phyloP scores from a whole-genome alignment of 2,113 vertebrate species.

The Xiphorhynchus elegans region DNA sequence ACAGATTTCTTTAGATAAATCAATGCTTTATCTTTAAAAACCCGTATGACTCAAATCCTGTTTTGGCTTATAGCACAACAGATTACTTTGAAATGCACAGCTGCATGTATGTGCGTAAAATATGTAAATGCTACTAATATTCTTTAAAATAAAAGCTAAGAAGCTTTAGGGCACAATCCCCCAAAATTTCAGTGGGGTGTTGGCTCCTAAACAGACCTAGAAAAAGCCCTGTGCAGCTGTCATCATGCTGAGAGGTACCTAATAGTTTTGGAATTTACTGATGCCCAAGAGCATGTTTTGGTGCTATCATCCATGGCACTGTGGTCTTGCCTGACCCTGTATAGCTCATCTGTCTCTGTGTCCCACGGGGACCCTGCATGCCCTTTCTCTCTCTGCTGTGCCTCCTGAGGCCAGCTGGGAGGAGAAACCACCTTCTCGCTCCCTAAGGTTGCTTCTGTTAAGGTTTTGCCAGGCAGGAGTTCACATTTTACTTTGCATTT shows the following conservation, averaged over 20 bases:
- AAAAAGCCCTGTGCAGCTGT: not conserved
- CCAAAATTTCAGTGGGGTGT: not conserved
- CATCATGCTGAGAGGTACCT: not conserved
- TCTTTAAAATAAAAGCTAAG: not conserved
- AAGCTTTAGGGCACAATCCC: not conserved
- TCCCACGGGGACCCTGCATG: accelerated
- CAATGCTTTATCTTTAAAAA: conserved; percentile 37
- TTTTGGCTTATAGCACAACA: conserved; percentile 26
- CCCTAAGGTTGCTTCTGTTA: not conserved
- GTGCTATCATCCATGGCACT: not conserved
- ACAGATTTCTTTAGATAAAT: conserved; percentile 30
- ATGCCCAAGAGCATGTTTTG: not conserved
- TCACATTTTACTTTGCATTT: not conserved
- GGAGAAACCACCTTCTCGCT: not conserved
- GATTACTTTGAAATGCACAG: conserved; percentile 44
- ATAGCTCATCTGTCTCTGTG: not conserved
- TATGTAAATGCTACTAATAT: not conserved
- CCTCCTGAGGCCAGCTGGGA: not conserved
- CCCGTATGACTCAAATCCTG: not conserved
- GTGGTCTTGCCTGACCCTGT: not conserved
- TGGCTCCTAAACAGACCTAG: not conserved
- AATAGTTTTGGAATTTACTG: not conserved
- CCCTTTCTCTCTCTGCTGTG: not conserved
- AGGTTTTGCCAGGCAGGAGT: not conserved
- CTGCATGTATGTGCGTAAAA: not conserved